Evolutionary conservation across 2,797 vertebrate genomes (phyloP).

Genomic region (Falco concolor): DNA sequence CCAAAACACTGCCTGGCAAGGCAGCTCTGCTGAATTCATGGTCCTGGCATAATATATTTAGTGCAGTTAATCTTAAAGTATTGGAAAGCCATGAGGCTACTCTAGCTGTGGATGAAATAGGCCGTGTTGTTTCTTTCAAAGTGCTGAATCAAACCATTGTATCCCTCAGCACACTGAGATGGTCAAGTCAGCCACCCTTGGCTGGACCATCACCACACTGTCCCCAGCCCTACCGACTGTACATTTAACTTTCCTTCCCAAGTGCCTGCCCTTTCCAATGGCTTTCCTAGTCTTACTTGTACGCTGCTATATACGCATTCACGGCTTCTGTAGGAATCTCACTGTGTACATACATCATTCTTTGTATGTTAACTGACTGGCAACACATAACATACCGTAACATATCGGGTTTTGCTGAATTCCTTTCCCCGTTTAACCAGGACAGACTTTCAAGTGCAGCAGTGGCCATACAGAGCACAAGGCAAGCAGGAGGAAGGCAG

Average conservation of each 20-base stretch:
- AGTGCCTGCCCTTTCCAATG: neutral
- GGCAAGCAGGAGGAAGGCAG: neutral
- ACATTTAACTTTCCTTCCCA: neutral
- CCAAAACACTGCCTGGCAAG: accelerated
- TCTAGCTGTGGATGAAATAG: accelerated
- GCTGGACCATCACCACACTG: neutral
- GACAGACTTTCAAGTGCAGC: accelerated
- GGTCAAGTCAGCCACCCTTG: too few species aligned
- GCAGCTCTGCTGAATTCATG: accelerated
- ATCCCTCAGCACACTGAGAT: accelerated
- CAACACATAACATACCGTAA: accelerated
- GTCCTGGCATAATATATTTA: neutral
- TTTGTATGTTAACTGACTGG: neutral
- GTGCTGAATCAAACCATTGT: accelerated
- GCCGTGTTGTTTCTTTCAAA: neutral
- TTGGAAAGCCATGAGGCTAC: neutral
- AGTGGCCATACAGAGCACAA: neutral
- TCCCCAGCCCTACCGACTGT: neutral
- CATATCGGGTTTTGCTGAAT: accelerated
- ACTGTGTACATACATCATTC: accelerated
- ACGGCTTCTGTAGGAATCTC: neutral
- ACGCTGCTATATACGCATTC: accelerated
- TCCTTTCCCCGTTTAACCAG: neutral
- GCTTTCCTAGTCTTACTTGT: neutral
- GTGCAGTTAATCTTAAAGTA: neutral